Evolutionary conservation across 30 jellyfish, hydroid and myxozoan genomes (phyloP).

Genomic region (Haliclystus octoradiatus): DNA sequence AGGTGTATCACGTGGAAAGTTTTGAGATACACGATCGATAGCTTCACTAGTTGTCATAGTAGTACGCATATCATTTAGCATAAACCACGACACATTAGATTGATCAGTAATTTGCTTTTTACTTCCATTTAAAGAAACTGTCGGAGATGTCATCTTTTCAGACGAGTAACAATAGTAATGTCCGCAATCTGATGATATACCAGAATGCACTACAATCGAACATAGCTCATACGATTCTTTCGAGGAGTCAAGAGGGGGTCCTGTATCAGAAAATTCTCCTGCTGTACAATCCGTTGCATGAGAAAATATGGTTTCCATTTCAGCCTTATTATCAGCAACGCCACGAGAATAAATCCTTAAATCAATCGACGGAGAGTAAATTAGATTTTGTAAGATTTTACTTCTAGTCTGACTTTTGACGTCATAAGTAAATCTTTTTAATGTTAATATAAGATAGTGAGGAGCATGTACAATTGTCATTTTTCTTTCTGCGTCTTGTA

Average conservation of each 20-base stretch:
- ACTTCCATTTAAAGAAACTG: no score
- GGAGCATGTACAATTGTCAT: conserved; percentile 43
- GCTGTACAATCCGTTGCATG: no score
- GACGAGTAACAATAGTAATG: conserved; percentile 48
- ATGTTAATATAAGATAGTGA: conserved; percentile 44
- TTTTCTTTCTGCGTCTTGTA: conserved; percentile 63
- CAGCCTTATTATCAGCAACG: no score
- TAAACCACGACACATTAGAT: conserved; percentile 38
- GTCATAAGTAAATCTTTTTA: conserved; percentile 66
- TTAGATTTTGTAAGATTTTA: conserved; percentile 37
- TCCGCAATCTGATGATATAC: conserved; percentile 79
- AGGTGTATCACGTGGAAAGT: conserved; percentile 81
- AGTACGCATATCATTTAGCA: conserved; percentile 57
- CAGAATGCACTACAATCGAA: conserved; percentile 78
- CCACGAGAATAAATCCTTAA: no score
- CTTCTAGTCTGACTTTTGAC: conserved; percentile 44
- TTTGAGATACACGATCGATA: conserved; percentile 17
- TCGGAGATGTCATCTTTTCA: background rate
- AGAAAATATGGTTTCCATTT: no score
- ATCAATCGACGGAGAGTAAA: conserved; percentile 24
- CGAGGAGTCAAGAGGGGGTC: no score
- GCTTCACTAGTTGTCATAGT: conserved; percentile 16
- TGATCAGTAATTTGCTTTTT: no score
- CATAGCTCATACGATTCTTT: conserved; percentile 30
- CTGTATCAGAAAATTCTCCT: no score